phyloP scores from a whole-genome alignment of 2,888 invertebrate species.

The Leptinotarsa rubiginosa region DNA sequence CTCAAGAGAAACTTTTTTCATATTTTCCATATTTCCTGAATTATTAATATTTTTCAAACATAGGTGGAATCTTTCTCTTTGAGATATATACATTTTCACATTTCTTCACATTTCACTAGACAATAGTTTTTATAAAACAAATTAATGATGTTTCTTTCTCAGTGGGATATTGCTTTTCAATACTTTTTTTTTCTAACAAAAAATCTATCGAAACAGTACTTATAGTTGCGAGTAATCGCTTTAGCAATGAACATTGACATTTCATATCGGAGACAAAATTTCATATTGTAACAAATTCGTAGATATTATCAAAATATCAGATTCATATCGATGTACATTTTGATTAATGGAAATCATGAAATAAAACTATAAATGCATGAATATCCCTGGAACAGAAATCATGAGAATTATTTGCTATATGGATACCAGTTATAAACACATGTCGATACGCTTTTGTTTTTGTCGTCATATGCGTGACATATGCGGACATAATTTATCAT shows the following conservation, averaged over 20 bases:
- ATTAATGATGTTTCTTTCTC: no score
- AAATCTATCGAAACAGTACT: no score
- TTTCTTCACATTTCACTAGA: no score
- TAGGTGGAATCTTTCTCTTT: no score
- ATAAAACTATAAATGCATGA: not conserved
- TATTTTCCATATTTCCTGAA: no score
- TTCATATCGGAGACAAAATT: not conserved
- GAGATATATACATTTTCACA: no score
- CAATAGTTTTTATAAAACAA: no score
- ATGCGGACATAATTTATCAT: not conserved
- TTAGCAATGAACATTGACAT: not conserved
- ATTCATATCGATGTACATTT: not conserved
- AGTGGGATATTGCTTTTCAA: no score
- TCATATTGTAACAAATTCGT: not conserved
- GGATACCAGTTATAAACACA: not conserved
- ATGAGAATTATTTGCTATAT: not conserved
- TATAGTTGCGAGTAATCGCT: not conserved
- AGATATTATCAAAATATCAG: constrained; percentile 1
- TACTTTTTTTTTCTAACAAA: no score
- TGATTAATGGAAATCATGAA: constrained; percentile 1
- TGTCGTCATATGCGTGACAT: not conserved
- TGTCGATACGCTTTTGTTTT: constrained; percentile 9
- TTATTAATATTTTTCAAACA: no score
- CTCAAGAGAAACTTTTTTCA: no score
- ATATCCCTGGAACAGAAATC: not conserved